Conservation (phyloP, 2,113 vertebrate species). For the Morone saxatilis region DNA sequence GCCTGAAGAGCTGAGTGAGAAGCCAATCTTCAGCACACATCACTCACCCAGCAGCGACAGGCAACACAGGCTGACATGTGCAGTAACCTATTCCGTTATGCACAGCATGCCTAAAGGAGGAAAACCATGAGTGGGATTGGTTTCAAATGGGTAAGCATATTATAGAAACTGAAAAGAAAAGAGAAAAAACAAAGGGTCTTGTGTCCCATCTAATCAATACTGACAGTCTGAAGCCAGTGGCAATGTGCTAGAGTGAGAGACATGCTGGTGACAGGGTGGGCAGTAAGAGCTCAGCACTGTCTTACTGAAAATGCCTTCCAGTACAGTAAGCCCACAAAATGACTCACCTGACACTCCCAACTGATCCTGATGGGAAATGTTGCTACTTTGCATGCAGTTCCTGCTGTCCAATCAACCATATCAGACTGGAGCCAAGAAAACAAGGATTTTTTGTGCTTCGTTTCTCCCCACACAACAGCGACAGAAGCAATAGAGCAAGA, state of each 20-base stretch:
- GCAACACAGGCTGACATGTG: not conserved
- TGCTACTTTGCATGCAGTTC: slow-evolving; percentile 12
- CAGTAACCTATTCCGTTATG: slow-evolving; percentile 13
- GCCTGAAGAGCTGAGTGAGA: slow-evolving; percentile 31
- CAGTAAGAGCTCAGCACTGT: not conserved
- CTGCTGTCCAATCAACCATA: not conserved
- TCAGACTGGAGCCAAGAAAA: slow-evolving; percentile 2
- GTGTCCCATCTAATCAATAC: slow-evolving; percentile 12
- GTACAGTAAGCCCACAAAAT: not conserved
- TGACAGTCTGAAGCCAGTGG: slow-evolving; percentile 11
- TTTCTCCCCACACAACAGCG: not conserved
- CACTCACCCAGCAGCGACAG: slow-evolving; percentile 34
- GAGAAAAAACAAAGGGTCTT: not conserved
- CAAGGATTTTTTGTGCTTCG: not conserved
- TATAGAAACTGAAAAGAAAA: not conserved
- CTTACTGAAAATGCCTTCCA: not conserved
- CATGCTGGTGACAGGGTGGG: not conserved
- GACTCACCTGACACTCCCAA: not conserved
- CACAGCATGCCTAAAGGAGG: slow-evolving; percentile 7
- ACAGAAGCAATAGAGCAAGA: not conserved
- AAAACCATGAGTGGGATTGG: not conserved
- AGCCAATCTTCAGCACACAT: slow-evolving; percentile 25
- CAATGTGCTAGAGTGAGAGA: not conserved
- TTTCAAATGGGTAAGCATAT: not conserved
- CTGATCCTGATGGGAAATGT: not conserved